Evolutionary conservation across 2,113 vertebrate genomes (phyloP), one percentile per base, ranked within the genome.

Genomic region (Pitta sordida): DNA sequence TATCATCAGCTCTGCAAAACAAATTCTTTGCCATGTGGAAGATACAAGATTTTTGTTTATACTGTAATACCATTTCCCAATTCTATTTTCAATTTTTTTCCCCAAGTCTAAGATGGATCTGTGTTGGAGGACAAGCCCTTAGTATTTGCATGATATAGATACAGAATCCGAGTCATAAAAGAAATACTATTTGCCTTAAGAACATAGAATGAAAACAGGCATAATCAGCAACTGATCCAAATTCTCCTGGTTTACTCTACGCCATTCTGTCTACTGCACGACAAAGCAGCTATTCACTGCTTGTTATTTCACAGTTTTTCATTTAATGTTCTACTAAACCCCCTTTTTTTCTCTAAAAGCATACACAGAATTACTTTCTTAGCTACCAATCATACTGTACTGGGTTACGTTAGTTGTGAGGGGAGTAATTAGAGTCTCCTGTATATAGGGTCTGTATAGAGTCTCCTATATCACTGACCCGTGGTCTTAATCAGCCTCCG

Each of bases 251-350:
- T 84, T 88, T 88, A 46, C 59, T 67, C 69, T 48, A 52, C 29
- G 53, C 69, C 0, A 0, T 55, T 89, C 65, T 64, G 24, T 59
- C 70, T 80, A 87, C 36, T 62, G 43, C n/a, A 78, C 51, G 23
- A 93, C 83, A 96, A 91, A 86, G 84, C 48, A 82, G 52, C 69
- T 59, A 89, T 70, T 92, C 62, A 68, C 19, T 78, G 37, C 44
- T 65, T 68, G 15, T 60, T 87, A 78, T 64, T 93, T 75, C 49
- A 55, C 46, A 79, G 24, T 64, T 91, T 73, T 82, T 78, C 1
- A 81, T 86, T 78, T 82, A 5, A 65, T 79, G 30, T 53, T 26
- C 27, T 60, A 87, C 24, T 32, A 44, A 84, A 82, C 3, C 13
- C 23, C 30, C 2, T 8, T 52, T 68, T n/a, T 70, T 85, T 64